Evolutionary conservation across 2,888 invertebrate species (phyloP).

Genomic region (Cylloceria caligata): DNA sequence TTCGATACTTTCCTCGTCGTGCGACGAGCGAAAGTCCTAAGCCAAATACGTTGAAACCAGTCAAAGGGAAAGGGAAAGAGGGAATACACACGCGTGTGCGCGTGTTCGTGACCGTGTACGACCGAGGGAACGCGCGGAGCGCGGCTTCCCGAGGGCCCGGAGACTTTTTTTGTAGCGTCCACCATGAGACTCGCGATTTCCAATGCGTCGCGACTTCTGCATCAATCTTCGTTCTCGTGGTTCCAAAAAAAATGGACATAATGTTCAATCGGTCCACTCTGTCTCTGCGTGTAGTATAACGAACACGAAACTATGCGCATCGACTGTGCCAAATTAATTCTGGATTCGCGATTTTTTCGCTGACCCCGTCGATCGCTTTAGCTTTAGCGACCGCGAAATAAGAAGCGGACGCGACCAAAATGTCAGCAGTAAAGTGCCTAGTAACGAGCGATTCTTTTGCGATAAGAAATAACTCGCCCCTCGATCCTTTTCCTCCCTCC

Average conservation of each 20-base stretch:
- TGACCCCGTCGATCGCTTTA: slow-evolving; percentile 17
- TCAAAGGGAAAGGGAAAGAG: slow-evolving; percentile 21
- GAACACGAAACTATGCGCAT: slow-evolving; percentile 69
- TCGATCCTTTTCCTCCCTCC: slow-evolving; percentile 6
- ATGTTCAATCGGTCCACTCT: slow-evolving; percentile 72
- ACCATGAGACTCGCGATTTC: slow-evolving; percentile 64
- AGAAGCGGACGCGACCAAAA: slow-evolving; percentile 64
- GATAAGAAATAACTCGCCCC: slow-evolving; percentile 57
- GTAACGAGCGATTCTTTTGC: slow-evolving; percentile 64
- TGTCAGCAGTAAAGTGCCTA: slow-evolving; percentile 70
- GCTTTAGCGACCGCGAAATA: slow-evolving; percentile 35
- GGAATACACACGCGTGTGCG: neutral
- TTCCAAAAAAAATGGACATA: slow-evolving; percentile 70
- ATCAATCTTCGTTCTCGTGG: slow-evolving; percentile 74
- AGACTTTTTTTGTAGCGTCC: slow-evolving; percentile 50
- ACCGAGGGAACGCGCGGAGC: slow-evolving; percentile 3
- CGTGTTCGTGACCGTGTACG: no score
- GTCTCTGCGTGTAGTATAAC: slow-evolving; percentile 67
- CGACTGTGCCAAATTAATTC: slow-evolving; percentile 72
- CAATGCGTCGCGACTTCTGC: slow-evolving; percentile 73
- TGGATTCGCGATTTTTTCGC: slow-evolving; percentile 65
- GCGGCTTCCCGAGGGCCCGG: slow-evolving; percentile 15
- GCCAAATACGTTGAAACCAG: neutral
- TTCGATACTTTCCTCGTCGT: slow-evolving; percentile 41
- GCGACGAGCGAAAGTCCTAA: slow-evolving; percentile 12